Percentiles rank a stretch among this genome's conserved stretches.
Conservation (phyloP, 2,113 vertebrate genomes). For the Rhipidura dahli region DNA sequence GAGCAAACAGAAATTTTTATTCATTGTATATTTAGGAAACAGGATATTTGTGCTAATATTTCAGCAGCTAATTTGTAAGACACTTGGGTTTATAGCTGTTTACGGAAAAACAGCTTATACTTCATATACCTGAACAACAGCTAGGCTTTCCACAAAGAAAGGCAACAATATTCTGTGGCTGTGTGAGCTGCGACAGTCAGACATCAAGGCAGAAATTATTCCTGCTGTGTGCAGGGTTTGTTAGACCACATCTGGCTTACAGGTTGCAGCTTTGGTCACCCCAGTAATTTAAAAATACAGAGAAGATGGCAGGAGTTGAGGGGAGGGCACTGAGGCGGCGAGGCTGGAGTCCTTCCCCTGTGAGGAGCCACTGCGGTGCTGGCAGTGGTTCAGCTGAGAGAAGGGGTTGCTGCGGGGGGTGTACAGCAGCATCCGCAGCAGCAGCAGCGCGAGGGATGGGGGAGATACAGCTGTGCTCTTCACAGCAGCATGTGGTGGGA, state of each 20-base stretch:
- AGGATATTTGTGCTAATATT: background rate
- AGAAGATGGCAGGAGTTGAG: background rate
- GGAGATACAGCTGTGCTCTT: rapidly evolving
- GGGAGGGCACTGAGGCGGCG: no score
- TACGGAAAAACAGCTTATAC: background rate
- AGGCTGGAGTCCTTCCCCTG: background rate
- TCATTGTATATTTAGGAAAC: background rate
- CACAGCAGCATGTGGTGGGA: rapidly evolving
- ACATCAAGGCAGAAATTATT: background rate
- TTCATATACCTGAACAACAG: background rate
- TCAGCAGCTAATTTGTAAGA: background rate
- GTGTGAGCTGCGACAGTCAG: background rate
- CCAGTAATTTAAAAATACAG: background rate
- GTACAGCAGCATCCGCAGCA: no score
- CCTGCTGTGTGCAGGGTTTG: rapidly evolving
- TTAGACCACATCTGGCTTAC: background rate
- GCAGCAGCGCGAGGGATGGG: background rate
- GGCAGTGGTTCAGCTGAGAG: rapidly evolving
- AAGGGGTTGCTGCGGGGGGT: rapidly evolving
- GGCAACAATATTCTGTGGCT: background rate
- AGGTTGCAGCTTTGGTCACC: background rate
- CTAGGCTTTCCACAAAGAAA: background rate
- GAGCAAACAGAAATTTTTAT: background rate
- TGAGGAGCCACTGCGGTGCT: background rate
- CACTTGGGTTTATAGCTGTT: background rate